Evolutionary conservation across 2,113 vertebrate species (phyloP), one percentile per base, ranked within the genome.

Genomic region (Barbus barbus): DNA sequence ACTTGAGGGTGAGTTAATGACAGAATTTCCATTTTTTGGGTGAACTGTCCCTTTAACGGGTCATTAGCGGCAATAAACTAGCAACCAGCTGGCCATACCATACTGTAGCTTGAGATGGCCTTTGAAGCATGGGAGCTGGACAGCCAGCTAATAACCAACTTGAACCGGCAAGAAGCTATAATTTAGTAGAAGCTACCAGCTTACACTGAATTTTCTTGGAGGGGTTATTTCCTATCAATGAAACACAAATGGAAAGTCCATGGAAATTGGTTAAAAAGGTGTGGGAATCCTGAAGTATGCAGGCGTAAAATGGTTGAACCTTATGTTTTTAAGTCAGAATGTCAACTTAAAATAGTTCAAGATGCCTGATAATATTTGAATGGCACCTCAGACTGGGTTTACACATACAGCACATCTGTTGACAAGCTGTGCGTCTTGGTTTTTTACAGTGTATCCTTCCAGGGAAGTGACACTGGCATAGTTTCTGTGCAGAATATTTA

Each of bases 391-490:
- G 44, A 46, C 58, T 5, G 36, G 31, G 20, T 63, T 36, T 28
- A 84, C 48, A 60, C 81, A 38, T 26, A 51, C 28, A 44, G 13
- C 77, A 90, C 87, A 86, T 89, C 86, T 89, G 86, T 85, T 83
- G 78, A 84, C 86, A 87, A 87, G 85, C 85, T 89, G 87, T 88
- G 81, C 24, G 3, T 71, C 83, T 61, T 76, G 56, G 9, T 78
- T 71, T 85, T 61, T 76, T 65, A 24, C 36, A 26, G 20, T 3
- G 18, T 38, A 38, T 4, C n/a, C 1, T 9, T 28, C 0, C 36
- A 38, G 22, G 56, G 9, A 36, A 79, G 51, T 12, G 9, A 22
- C 36, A 51, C 9, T 31, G 24, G 14, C 41, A 0, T 46, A 18
- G 9, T 33, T 33, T 48, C 41, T 72, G 33, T 46, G 51, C 20